These are phyloP conservation scores for Pseudoips prasinana DNA, from an alignment of 2,888 invertebrate species.

Conservation along the genomic window DNA sequence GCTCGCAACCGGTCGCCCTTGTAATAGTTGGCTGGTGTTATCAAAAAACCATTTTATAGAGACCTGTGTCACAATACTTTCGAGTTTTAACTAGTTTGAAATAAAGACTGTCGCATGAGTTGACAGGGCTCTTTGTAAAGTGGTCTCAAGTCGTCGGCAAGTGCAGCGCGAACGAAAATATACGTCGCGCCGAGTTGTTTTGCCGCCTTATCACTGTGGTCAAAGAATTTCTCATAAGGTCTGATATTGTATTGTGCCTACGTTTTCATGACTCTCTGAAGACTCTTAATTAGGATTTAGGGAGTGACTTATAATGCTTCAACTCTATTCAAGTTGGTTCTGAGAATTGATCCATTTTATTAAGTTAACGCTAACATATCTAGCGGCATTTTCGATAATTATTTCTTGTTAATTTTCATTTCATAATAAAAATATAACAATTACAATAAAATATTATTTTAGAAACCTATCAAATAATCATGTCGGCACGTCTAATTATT, in stretches of 20 bases:
- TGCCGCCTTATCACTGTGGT: conserved; percentile 77
- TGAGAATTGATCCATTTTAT: no score
- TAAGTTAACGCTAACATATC: no score
- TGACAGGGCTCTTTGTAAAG: conserved; percentile 53
- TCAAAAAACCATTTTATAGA: conserved; percentile 56
- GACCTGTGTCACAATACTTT: conserved; percentile 50
- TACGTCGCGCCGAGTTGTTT: conserved; percentile 79
- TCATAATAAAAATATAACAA: no score
- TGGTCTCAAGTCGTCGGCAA: conserved; percentile 72
- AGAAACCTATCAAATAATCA: no score
- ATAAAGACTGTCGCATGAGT: conserved; percentile 44
- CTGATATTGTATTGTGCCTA: conserved; percentile 23
- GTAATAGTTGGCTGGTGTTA: conserved; percentile 81
- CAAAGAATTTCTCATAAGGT: conserved; percentile 49
- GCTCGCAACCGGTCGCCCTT: conserved; percentile 79
- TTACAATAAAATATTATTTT: no score
- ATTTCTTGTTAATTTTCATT: no score
- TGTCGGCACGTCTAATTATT: no score
- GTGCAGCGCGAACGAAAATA: conserved; percentile 81
- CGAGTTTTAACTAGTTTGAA: conserved; percentile 30
- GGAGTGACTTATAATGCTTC: not conserved
- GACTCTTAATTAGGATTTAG: not conserved
- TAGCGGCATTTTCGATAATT: no score
- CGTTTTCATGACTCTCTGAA: conserved; percentile 4
- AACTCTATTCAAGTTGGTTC: no score